Evolutionary conservation across 2,888 invertebrate genomes (phyloP).

Genomic region (Cheilosia soror): DNA sequence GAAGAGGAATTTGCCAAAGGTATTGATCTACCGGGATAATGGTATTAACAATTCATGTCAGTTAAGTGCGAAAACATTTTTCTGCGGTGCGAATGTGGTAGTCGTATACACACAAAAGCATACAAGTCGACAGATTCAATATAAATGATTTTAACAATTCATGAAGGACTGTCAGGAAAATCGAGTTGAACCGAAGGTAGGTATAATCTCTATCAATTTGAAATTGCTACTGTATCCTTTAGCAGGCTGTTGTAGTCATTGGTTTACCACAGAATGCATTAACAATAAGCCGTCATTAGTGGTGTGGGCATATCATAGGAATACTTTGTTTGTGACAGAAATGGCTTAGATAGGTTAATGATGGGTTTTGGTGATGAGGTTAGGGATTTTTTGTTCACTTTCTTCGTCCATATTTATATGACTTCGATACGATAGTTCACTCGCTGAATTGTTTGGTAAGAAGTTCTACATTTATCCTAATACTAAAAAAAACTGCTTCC

Average conservation of each 20-base stretch:
- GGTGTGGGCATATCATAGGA: not conserved
- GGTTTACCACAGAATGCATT: not conserved
- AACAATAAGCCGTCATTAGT: not conserved
- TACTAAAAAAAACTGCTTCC: no score
- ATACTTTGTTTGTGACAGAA: not conserved
- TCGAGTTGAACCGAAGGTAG: not conserved
- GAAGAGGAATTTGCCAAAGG: not conserved
- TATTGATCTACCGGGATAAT: conserved; percentile 17
- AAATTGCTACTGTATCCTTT: not conserved
- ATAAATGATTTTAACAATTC: not conserved
- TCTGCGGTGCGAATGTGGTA: not conserved
- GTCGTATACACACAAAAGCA: not conserved
- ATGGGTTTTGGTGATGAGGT: not conserved
- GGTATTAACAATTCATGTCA: conserved; percentile 32
- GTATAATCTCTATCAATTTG: not conserved
- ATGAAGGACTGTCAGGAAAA: not conserved
- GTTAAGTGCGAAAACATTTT: conserved; percentile 28
- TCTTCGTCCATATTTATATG: no score
- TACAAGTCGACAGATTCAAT: not conserved
- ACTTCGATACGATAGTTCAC: no score
- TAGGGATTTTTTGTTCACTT: no score
- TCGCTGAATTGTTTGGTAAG: no score
- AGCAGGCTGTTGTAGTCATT: not conserved
- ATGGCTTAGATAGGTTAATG: not conserved
- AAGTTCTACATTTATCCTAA: no score